These are phyloP conservation scores for Cartodere bifasciata DNA, from an alignment of 2,888 invertebrate species.

Conservation along the genomic window DNA sequence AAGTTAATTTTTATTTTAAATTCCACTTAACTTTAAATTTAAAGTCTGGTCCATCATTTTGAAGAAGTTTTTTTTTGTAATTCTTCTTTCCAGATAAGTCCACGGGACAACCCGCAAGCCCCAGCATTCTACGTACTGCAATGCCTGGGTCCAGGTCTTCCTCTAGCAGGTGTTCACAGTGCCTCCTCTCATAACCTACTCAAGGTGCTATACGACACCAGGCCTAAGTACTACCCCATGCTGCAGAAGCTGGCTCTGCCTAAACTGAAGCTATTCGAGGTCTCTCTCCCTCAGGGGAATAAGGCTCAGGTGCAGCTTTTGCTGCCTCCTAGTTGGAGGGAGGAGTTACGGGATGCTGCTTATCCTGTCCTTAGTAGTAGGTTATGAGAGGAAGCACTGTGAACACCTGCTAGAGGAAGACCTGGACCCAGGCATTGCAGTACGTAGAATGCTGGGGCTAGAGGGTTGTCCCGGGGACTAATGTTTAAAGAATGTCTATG, in stretches of 20 bases:
- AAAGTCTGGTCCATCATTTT: too few relatives aligned
- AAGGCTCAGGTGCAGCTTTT: conserved; percentile 76
- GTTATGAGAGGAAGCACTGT: conserved; percentile 62
- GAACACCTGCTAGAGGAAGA: conserved; percentile 71
- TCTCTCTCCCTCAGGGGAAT: conserved; percentile 73
- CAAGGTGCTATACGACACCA: conserved; percentile 64
- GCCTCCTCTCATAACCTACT: conserved; percentile 63
- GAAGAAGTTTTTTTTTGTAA: too few relatives aligned
- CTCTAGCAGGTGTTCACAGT: conserved; percentile 68
- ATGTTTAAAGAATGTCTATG: too few relatives aligned
- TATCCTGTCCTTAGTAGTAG: conserved; percentile 75
- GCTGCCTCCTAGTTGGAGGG: conserved; percentile 79
- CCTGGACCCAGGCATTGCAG: conserved; percentile 88
- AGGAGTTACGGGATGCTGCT: conserved; percentile 72
- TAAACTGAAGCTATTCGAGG: conserved; percentile 68
- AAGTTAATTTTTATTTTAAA: too few relatives aligned
- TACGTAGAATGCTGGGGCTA: conserved; percentile 46
- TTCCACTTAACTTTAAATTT: too few relatives aligned
- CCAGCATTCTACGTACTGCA: conserved; percentile 58
- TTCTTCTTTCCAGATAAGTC: conserved; percentile 29
- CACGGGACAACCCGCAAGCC: conserved; percentile 23
- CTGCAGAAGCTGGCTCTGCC: conserved; percentile 73
- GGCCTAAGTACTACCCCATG: conserved; percentile 53
- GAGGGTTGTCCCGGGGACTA: conserved; percentile 27
- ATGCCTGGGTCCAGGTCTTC: conserved; percentile 87